Evolutionary conservation across 35 echinoderm and acorn worm species (phyloP), one percentile per base, ranked within the genome.

Genomic region (Stichopus chloronotus): DNA sequence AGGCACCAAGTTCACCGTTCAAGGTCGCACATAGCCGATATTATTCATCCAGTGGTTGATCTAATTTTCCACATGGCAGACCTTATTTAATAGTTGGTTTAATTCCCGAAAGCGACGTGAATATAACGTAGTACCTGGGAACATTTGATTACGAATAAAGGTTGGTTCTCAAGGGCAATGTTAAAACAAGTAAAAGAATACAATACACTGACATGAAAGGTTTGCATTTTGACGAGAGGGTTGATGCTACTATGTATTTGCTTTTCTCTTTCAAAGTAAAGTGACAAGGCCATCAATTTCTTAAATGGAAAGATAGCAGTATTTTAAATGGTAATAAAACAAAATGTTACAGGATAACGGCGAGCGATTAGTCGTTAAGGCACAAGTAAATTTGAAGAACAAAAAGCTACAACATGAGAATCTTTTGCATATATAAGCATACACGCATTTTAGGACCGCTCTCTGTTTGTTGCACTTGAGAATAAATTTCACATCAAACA

Each of bases 11-110:
- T 58, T 56, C 57, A 58, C 20, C 57, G 82, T 85, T 85, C 82
- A 85, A 85, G 82, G 82, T 85, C 57, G 57, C 82, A 58, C 55
- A 85, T 74, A 19, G 17, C 17, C 22, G 57, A 85, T 85, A 21
- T 85, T 85, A 85, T 85, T 85, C 56, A 85, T 85, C 57, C 82
- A 85, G 57, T 58, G 82, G 57, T 23, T 58, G 82, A 85, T 85
- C 82, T 58, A 85, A 85, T 85, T 85, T 85, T 85, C 55, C 57
- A 85, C 82, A 85, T 85, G 55, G 55, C 14, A 19, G 52, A 85
- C 82, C 82, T 58, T 85, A 20, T 85, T 85, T 85, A 74, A 65
- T 65, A 65, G 61, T 65, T 65, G 61, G 61, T 65, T 65, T 74
- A 85, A 85, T 19, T 56, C 82, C 55, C 55, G 55, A 85, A 85